These are phyloP conservation scores for Pristionchus arcanus DNA, from an alignment of 2,888 invertebrate genomes.

Conservation along the genomic window DNA sequence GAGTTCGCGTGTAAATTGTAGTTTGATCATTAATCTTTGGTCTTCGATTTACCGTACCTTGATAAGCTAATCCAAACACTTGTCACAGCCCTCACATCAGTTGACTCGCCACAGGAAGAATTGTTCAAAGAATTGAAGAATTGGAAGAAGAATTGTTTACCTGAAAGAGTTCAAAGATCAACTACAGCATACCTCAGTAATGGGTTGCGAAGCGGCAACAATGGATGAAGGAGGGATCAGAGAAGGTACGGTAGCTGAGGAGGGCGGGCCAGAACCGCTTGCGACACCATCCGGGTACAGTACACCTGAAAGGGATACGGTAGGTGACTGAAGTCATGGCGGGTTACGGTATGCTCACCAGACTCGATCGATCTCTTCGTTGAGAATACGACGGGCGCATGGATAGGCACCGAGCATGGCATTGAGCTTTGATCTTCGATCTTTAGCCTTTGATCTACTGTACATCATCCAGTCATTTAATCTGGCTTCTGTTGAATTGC, in stretches of 20 bases:
- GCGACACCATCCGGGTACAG: not conserved
- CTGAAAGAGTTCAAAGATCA: too few species aligned
- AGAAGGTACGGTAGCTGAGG: not conserved
- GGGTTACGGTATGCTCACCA: not conserved
- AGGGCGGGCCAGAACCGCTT: not conserved
- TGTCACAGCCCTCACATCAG: too few species aligned
- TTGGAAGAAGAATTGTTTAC: too few species aligned
- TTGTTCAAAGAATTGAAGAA: too few species aligned
- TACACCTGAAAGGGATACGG: not conserved
- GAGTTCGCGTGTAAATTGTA: too few species aligned
- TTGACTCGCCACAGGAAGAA: too few species aligned
- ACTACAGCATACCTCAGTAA: too few species aligned
- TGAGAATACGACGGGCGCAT: not conserved
- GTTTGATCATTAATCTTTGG: too few species aligned
- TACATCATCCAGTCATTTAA: slow-evolving; percentile 41
- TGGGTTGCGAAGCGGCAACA: not conserved
- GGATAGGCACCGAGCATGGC: not conserved
- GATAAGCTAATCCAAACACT: too few species aligned
- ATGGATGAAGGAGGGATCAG: not conserved
- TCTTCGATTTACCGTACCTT: too few species aligned
- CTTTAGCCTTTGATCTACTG: not conserved
- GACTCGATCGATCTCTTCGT: slow-evolving; percentile 35
- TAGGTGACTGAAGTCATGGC: not conserved
- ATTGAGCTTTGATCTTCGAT: slow-evolving; percentile 12
- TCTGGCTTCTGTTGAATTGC: not conserved